Evolutionary conservation across 37 sponge, comb jelly and placozoan genomes (phyloP), one percentile per base, ranked within the genome.

Genomic region (Ephydatia muelleri): DNA sequence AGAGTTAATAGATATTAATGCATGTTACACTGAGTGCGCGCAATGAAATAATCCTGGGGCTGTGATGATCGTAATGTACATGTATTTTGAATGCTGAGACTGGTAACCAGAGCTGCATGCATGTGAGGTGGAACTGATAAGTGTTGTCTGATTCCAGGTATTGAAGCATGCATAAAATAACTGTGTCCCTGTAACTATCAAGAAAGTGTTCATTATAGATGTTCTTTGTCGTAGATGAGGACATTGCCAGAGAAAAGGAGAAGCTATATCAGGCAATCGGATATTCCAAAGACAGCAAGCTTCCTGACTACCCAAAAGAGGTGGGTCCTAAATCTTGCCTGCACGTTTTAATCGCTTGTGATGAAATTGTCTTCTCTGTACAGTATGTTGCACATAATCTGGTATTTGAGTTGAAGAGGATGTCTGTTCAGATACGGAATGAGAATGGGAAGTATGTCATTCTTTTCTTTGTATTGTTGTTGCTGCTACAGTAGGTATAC

Each of bases 231-330:
- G 19, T 74, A 90, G 94, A 87, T 36, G 72, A 81, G 22, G 87
- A 80, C 37, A 13, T 93, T 19, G 79, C 80, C 39, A 78, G 68
- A 31, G 94, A 93, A 77, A 93, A 84, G 74, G 73, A 86, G 66
- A 90, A 90, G 73, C 49, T 93, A 36, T 93, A 90, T 49, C 73
- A 90, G 33, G 84, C 94, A 39, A 83, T 93, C 67, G 94, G 91
- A 38, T 93, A 93, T 72, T 78, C 79, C 19, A 84, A 91, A 28
- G 77, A 83, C 29, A 76, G 40, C 23, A 28, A 69, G 66, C 31
- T 71, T 3, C 83, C 92, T 30, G 48, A 9, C 31, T 86, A 82
- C 39, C 73, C 88, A 1, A 83, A 77, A 28, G 92, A 91, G 80
- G 92, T 91, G 77, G 37, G 79, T 49, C 13, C 4, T 0, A 21